Evolutionary conservation across 2,888 invertebrate species (phyloP).

Genomic region (Petrophora chlorosata): DNA sequence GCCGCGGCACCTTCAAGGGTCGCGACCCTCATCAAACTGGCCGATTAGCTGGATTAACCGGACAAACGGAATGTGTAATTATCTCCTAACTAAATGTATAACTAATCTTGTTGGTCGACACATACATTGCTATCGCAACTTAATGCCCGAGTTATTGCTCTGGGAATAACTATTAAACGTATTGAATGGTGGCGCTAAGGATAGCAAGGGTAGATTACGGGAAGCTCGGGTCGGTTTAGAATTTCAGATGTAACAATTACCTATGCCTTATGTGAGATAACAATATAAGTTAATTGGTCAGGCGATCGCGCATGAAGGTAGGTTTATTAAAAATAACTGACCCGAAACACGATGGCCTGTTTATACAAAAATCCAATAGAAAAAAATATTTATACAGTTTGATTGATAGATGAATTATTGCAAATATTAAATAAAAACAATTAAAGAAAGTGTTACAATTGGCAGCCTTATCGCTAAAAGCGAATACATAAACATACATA

Average conservation of each 20-base stretch:
- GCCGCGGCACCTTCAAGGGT: slow-evolving; percentile 42
- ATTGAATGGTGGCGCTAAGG: slow-evolving; percentile 14
- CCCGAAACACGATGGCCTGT: too few species aligned
- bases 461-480: too few species aligned
- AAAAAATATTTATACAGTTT: too few species aligned
- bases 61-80: slow-evolving; percentile 82
- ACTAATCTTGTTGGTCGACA: slow-evolving; percentile 59
- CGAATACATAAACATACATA: too few species aligned
- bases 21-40: slow-evolving; percentile 72
- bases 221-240: neutral
- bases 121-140: slow-evolving; percentile 36
- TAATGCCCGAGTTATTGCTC: slow-evolving; percentile 30
- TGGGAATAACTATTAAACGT: slow-evolving; percentile 22
- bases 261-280: neutral
- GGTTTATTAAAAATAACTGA: too few species aligned
- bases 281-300: too few species aligned
- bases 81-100: slow-evolving; percentile 69
- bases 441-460: too few species aligned
- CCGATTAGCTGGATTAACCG: slow-evolving; percentile 75
- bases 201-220: slow-evolving; percentile 5
- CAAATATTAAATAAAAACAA: too few species aligned
- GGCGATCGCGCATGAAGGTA: too few species aligned
- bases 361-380: too few species aligned
- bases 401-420: too few species aligned
- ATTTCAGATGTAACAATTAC: neutral